Evolutionary conservation across 2,888 invertebrate genomes (phyloP).

Genomic region (Lepeophtheirus nordmannii): DNA sequence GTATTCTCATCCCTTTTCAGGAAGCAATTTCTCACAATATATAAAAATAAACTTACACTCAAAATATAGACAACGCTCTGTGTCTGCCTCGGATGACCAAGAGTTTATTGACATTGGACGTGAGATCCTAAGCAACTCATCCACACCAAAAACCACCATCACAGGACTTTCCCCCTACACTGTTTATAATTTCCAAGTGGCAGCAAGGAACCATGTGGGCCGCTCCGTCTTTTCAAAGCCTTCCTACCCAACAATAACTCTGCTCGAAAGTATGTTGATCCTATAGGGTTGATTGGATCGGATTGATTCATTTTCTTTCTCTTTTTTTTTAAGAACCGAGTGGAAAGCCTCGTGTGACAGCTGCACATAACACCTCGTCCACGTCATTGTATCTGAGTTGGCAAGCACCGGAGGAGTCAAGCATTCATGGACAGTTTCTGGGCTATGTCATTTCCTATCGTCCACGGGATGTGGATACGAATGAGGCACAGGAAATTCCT

Average conservation of each 20-base stretch:
- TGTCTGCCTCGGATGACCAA: conserved; percentile 3
- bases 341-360: conserved; percentile 52
- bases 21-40: too few relatives aligned
- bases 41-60: too few relatives aligned
- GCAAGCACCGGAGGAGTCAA: conserved; percentile 49
- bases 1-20: background rate
- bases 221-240: conserved; percentile 50
- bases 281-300: too few relatives aligned
- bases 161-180: conserved; percentile 52
- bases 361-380: conserved; percentile 52
- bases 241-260: conserved; percentile 55
- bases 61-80: background rate
- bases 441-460: conserved; percentile 22
- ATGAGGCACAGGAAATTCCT: conserved; percentile 18
- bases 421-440: conserved; percentile 54
- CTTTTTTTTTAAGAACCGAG: conserved; percentile 53
- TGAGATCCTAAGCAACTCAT: conserved; percentile 3
- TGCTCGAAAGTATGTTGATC: conserved; percentile 54
- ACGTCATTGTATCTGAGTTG: conserved; percentile 54
- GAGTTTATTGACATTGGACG: conserved; percentile 12
- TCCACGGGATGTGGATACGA: conserved; percentile 2
- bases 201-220: conserved; percentile 55
- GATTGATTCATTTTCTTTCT: conserved; percentile 26
- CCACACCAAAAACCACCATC: conserved; percentile 37
- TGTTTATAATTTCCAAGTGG: conserved; percentile 57